phyloP scores from a whole-genome alignment of 2,113 vertebrate species.

The Puma concolor region DNA sequence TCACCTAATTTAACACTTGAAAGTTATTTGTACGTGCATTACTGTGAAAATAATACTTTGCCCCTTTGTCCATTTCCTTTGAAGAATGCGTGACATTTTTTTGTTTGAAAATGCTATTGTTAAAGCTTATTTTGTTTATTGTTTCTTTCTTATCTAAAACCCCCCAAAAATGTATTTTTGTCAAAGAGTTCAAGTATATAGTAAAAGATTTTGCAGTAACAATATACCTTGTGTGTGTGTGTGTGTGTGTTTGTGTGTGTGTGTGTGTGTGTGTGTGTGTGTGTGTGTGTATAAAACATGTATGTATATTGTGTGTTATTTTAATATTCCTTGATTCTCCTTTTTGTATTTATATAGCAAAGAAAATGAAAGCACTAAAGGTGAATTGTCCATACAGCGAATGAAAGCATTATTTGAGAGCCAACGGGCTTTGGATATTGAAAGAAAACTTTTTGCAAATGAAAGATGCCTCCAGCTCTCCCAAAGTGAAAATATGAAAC shows the following conservation, averaged over 20 bases:
- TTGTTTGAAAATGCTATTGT: not conserved
- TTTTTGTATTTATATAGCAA: constrained; percentile 84
- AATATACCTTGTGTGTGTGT: not conserved
- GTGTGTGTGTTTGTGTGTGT: too few species aligned
- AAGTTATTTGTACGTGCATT: not conserved
- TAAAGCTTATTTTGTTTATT: constrained; percentile 32
- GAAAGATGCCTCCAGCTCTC: constrained; percentile 91
- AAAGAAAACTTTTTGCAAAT: constrained; percentile 93
- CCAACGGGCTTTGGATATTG: constrained; percentile 94
- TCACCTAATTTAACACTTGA: constrained; percentile 3
- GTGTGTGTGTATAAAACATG: not conserved
- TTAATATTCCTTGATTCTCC: constrained; percentile 2
- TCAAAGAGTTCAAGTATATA: not conserved
- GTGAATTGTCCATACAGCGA: constrained; percentile 94
- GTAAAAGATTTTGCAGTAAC: not conserved
- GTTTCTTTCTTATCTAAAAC: constrained; percentile 14
- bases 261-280: too few species aligned
- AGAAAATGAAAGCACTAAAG: constrained; percentile 89
- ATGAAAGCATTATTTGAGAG: constrained; percentile 97
- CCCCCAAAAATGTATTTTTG: not conserved
- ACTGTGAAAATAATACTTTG: not conserved
- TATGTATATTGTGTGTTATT: not conserved
- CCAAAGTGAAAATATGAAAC: constrained; percentile 94
- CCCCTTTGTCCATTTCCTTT: constrained; percentile 9
- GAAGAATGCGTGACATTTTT: not conserved